These are phyloP conservation scores for Furcula furcula DNA, from an alignment of 2,888 invertebrate species.

Conservation along the genomic window DNA sequence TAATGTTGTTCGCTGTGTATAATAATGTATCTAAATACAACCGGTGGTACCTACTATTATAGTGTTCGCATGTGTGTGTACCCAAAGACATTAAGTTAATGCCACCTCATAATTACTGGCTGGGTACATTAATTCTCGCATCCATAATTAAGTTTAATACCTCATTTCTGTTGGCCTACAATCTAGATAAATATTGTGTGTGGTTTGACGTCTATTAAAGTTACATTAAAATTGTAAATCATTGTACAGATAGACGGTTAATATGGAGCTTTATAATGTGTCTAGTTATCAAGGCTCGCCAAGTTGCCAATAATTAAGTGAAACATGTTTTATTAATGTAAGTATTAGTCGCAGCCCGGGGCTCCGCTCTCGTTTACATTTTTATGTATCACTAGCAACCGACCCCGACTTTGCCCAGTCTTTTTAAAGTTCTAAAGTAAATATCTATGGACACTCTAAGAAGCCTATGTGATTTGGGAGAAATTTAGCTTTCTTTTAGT, in stretches of 20 bases:
- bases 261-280: slow-evolving; percentile 24
- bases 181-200: slow-evolving; percentile 76
- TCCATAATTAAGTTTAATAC: slow-evolving; percentile 80
- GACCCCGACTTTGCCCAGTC: no score
- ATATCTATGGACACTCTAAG: no score
- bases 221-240: slow-evolving; percentile 64
- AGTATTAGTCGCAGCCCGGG: not conserved
- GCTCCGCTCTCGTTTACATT: not conserved
- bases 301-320: not conserved
- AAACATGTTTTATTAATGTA: not conserved
- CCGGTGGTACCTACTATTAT: slow-evolving; percentile 1
- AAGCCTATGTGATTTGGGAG: no score
- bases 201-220: slow-evolving; percentile 65
- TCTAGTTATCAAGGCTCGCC: slow-evolving; percentile 25
- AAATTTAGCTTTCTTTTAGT: no score
- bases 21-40: not conserved
- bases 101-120: slow-evolving; percentile 79
- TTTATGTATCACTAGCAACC: slow-evolving; percentile 2
- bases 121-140: slow-evolving; percentile 77
- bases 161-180: slow-evolving; percentile 75
- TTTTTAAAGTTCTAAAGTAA: no score
- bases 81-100: slow-evolving; percentile 78
- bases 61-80: slow-evolving; percentile 35
- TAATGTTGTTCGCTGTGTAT: not conserved
- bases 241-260: slow-evolving; percentile 32